These are phyloP conservation scores for Hippocampus abdominalis DNA, from an alignment of 2,113 vertebrate species.

Conservation along the genomic window DNA sequence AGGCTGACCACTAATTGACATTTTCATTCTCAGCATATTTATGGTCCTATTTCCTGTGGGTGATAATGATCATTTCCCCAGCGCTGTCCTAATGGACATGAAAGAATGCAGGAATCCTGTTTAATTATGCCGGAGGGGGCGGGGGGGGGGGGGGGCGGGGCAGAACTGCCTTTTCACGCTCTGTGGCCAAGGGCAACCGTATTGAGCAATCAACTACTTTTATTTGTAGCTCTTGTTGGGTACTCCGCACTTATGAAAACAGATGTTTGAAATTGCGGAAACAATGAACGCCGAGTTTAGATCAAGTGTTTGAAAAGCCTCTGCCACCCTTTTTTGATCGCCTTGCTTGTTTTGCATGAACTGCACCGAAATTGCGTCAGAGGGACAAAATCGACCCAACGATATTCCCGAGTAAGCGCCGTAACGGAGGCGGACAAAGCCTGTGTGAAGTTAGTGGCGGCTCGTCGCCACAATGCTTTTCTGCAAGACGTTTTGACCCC, in stretches of 20 bases:
- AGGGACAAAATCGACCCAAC: no score
- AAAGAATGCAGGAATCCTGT: constrained; percentile 75
- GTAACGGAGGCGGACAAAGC: no score
- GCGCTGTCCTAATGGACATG: constrained; percentile 83
- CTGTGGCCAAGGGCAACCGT: background rate
- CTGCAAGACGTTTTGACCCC: no score
- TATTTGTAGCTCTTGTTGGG: background rate
- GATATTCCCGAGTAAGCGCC: no score
- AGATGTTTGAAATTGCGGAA: no score
- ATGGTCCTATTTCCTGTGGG: constrained; percentile 88
- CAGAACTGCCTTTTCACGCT: background rate
- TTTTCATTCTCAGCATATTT: constrained; percentile 93
- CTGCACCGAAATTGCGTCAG: no score
- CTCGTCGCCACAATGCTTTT: no score
- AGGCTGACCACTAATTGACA: constrained; percentile 84
- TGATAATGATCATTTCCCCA: constrained; percentile 85
- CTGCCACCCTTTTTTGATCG: no score
- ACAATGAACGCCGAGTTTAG: no score
- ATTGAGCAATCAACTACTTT: background rate
- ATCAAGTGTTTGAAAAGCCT: no score
- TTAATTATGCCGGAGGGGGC: constrained; percentile 77
- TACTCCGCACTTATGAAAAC: background rate
- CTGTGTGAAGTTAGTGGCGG: no score
- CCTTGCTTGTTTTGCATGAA: no score
- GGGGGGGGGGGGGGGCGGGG: background rate